These are phyloP conservation scores for Euwallacea similis DNA, from an alignment of 1,140 invertebrate genomes.

Conservation along the genomic window DNA sequence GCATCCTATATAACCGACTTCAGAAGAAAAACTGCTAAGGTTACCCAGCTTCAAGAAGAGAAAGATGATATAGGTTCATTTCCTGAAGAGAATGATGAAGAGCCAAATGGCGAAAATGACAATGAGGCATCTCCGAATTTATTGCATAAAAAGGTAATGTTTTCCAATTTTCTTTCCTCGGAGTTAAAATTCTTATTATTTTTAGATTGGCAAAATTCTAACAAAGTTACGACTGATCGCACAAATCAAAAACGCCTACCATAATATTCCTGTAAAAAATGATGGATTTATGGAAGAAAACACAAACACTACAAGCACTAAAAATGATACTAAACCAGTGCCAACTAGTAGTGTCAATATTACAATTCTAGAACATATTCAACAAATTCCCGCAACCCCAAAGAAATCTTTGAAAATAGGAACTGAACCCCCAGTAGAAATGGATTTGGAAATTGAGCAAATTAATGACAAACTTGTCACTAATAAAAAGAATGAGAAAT, in stretches of 20 bases:
- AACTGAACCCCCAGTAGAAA: neutral
- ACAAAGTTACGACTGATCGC: conserved; percentile 26
- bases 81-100: conserved; percentile 8
- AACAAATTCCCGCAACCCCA: neutral
- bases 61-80: conserved; percentile 15
- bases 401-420: neutral
- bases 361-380: conserved; percentile 2
- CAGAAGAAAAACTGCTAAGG: conserved; percentile 33
- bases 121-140: conserved; percentile 40
- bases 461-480: neutral
- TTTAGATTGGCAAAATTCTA: conserved; percentile 32
- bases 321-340: neutral
- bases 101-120: conserved; percentile 7
- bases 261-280: conserved; percentile 11
- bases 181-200: neutral
- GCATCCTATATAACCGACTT: conserved; percentile 27
- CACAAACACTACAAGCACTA: conserved; percentile 1
- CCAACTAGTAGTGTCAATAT: conserved; percentile 4
- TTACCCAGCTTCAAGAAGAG: conserved; percentile 25
- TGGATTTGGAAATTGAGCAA: neutral
- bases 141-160: conserved; percentile 37
- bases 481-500: conserved; percentile 9
- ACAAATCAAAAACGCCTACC: conserved; percentile 29
- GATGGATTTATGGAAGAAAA: neutral
- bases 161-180: neutral